Evolutionary conservation across 2,888 invertebrate species (phyloP), one percentile per base, ranked within the genome.

Genomic region (Teleogryllus oceanicus): DNA sequence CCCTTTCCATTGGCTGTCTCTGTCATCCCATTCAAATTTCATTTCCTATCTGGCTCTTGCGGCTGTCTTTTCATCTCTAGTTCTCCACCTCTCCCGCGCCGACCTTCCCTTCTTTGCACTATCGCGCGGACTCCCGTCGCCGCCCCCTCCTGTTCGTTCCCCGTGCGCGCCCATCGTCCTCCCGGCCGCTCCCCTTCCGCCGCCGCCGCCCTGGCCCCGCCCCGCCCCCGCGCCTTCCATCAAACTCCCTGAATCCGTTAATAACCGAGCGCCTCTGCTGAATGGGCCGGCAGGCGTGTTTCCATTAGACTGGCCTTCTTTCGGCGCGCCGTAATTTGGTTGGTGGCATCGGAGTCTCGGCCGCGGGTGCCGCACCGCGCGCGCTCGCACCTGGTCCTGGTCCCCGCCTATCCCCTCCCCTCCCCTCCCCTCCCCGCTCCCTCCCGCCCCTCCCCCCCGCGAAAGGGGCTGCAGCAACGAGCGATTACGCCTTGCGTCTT

Each of bases 231-330:
- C 62, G 62, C 62, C n/a, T 62, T 62, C 62, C 62, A 62, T 62
- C 62, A 62, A 62, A 62, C 62, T 62, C 62, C 62, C 62, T 62
- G 62, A 62, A 62, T 62, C 62, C n/a, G 62, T 62, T 62, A 62
- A 62, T 62, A 62, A 62, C 62, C 16, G 62, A 62, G 62, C 62
- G 62, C 62, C 62, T 62, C 62, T 62, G 62, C 16, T 62, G 62
- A 62, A 62, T 62, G 62, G 62, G 62, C n/a, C 62, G 13, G 62
- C 62, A 62, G 62, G 16, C 62, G 62, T 62, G 62, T 62, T 62
- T 62, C 62, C 62, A 62, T 62, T 62, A n/a, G 62, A 62, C 62
- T 62, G 62, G 62, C 62, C 62, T 62, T 62, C 62, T 62, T 62
- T 62, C n/a, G 62, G 62, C n/a, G 62, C 16, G 62, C 62, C 13